Conservation (phyloP, 2,888 invertebrate species). For the Ophraella communa region DNA sequence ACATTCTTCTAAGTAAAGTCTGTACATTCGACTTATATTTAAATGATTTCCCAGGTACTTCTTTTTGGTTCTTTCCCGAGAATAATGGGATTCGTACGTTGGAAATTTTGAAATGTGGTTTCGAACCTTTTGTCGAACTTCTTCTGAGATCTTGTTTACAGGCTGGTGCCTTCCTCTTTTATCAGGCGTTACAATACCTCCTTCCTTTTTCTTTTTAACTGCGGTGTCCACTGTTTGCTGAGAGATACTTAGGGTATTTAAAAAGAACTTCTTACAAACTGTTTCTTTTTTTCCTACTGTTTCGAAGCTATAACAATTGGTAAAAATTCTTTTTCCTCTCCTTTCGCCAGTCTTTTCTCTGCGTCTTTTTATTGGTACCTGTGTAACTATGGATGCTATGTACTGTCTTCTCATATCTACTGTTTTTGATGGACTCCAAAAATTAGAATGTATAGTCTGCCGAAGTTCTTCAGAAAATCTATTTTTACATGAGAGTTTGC, state of each 20-base stretch:
- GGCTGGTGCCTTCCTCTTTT: constrained; percentile 32
- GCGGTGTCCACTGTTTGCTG: constrained; percentile 30
- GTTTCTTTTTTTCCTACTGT: constrained; percentile 15
- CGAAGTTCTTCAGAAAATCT: constrained; percentile 11
- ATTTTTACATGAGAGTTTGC: constrained; percentile 9
- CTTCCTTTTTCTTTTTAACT: constrained; percentile 25
- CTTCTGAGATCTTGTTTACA: constrained; percentile 23
- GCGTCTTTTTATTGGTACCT: constrained; percentile 12
- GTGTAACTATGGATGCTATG: constrained; percentile 18
- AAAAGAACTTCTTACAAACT: constrained; percentile 25
- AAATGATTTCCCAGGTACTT: constrained; percentile 25
- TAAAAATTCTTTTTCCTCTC: constrained; percentile 17
- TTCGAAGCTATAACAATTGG: constrained; percentile 22
- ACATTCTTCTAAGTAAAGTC: constrained; percentile 25
- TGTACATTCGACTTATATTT: constrained; percentile 26
- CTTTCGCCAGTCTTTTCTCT: constrained; percentile 7
- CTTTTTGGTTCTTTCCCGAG: constrained; percentile 18
- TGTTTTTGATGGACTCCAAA: constrained; percentile 22
- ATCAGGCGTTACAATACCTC: constrained; percentile 26
- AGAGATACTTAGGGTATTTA: constrained; percentile 24
- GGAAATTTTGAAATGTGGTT: constrained; percentile 30
- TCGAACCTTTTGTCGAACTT: constrained; percentile 25
- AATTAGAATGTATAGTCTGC: constrained; percentile 13
- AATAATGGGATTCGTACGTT: constrained; percentile 25
- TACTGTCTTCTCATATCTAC: constrained; percentile 18